These are phyloP conservation scores for Hassar affinis DNA, from an alignment of 2,113 vertebrate species.

Conservation along the genomic window DNA sequence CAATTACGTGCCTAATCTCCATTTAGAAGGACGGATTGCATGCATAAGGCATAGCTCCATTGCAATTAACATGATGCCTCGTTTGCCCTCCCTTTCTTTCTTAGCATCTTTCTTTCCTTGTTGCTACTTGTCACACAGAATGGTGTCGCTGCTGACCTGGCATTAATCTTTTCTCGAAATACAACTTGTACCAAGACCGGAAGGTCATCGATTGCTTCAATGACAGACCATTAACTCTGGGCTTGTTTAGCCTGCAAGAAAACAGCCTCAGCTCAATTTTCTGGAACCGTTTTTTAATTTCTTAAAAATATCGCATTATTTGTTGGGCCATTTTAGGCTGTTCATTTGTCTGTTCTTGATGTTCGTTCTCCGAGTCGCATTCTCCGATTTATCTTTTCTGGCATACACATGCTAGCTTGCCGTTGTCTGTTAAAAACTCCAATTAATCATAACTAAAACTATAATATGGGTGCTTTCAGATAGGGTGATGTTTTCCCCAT, in stretches of 20 bases:
- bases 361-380: background rate
- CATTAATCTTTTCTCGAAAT: conserved; percentile 24
- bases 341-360: background rate
- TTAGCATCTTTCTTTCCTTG: background rate
- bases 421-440: background rate
- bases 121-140: conserved; percentile 1
- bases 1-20: conserved; percentile 27
- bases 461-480: background rate
- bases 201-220: conserved; percentile 16
- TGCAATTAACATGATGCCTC: conserved; percentile 7
- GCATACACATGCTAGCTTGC: background rate
- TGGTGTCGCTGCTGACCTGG: background rate
- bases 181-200: conserved; percentile 1
- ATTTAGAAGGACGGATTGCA: conserved; percentile 11
- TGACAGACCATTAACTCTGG: conserved; percentile 20
- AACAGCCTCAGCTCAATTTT: background rate
- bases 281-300: background rate
- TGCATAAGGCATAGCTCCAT: conserved; percentile 2
- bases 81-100: background rate
- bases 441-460: background rate
- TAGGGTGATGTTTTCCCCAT: background rate
- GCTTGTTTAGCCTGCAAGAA: conserved; percentile 13
- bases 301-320: background rate
- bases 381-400: background rate
- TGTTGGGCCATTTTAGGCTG: background rate